Base-by-base conservation (phyloP, 2,888 invertebrate genomes). In the Drosophila macrospina region DNA sequence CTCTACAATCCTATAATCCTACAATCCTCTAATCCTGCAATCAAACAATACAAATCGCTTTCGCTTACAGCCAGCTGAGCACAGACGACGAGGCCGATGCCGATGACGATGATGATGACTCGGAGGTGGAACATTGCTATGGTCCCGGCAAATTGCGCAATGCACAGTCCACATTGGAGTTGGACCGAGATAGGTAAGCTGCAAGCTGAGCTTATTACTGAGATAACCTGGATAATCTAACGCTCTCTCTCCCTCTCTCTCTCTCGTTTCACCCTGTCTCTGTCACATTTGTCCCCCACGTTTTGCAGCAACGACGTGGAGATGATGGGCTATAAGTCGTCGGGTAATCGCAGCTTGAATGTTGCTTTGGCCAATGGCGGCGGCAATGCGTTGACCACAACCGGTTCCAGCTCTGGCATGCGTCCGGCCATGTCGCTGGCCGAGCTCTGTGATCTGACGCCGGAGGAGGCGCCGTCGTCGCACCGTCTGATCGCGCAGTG, bases 401-500 rank as follows among this genome's bases (percentile, higher is more conserved):
- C 39, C 11, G 74, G 66, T n/a, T 78, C 93, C 92, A 13, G 92
- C 92, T 6, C 92, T 91, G 93, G 90, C 56, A 88, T 95, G 83
- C 95, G 95, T 88, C 95, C 95, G 41, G 95, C 95, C 2, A 93
- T 94, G 89, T 95, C 95, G 0, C 91, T 95, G 81, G 95, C 95
- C 2, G 94, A 95, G 88, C 91, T 95, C 63, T 95, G 95, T 90
- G 95, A 95, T 88, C 92, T 95, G 51, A 93, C 93, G 47, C 94
- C 95, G 28, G 94, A 94, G 24, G 95, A 95, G 87, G 94, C 95
- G 51, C 95, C 96, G 11, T 95, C 95, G 86, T 95, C 96, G 42
- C 94, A 94, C 69, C 93, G 94, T 44, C 93, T 97, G 70, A 96
- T 97, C 86, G 96, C 95, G 77, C 95, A 96, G 91, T 97, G 96